Evolutionary conservation across 2,113 vertebrate genomes (phyloP).

Genomic region (Tachysurus vachellii): DNA sequence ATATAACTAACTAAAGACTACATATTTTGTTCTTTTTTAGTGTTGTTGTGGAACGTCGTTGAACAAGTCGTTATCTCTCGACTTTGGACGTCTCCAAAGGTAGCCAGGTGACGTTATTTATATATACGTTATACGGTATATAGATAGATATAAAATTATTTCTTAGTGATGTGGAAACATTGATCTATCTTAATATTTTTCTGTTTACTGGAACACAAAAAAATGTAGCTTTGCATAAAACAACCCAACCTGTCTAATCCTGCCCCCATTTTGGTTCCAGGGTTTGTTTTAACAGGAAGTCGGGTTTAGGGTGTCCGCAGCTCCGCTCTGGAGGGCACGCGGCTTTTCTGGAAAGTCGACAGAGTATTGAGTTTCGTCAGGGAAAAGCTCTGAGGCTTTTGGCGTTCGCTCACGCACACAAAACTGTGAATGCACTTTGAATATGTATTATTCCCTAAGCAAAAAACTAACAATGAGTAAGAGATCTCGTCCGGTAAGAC

Average conservation of each 20-base stretch:
- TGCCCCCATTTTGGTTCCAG: not conserved
- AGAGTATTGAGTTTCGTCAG: slow-evolving; percentile 63
- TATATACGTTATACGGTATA: not conserved
- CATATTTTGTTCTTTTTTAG: too few species aligned
- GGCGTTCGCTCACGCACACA: slow-evolving; percentile 6
- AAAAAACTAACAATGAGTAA: slow-evolving; percentile 13
- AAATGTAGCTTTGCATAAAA: slow-evolving; percentile 45
- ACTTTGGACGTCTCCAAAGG: not conserved
- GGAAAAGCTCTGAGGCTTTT: slow-evolving; percentile 44
- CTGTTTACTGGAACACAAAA: not conserved
- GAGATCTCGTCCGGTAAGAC: not conserved
- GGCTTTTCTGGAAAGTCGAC: slow-evolving; percentile 65
- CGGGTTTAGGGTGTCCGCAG: slow-evolving; percentile 59
- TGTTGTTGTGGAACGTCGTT: not conserved
- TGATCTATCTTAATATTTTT: not conserved
- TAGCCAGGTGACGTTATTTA: not conserved
- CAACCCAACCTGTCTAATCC: slow-evolving; percentile 37
- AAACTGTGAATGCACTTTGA: slow-evolving; percentile 27
- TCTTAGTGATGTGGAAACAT: not conserved
- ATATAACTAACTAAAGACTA: not conserved
- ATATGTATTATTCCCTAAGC: slow-evolving; percentile 34
- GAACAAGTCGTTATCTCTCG: not conserved
- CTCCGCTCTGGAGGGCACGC: slow-evolving; percentile 60
- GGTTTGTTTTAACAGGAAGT: slow-evolving; percentile 52
- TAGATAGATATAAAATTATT: not conserved